phyloP scores from a whole-genome alignment of 2,797 vertebrate genomes.

The Zonotrichia albicollis region DNA sequence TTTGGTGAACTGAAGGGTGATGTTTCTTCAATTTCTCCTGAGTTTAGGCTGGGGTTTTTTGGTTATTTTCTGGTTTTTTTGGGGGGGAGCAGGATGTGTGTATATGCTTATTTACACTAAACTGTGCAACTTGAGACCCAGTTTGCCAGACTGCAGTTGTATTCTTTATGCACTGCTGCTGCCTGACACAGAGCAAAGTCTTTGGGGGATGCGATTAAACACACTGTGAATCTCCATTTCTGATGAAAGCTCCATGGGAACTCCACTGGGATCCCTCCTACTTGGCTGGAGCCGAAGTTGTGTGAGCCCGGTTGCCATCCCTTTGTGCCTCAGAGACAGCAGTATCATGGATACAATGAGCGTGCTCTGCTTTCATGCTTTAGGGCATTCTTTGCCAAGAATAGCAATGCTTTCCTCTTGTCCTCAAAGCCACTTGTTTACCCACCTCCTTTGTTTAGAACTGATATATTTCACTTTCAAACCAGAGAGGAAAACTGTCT shows the following conservation, averaged over 20 bases:
- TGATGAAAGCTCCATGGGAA: slow-evolving; percentile 52
- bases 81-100: accelerated
- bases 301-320: slow-evolving; percentile 6
- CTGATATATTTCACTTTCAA: neutral
- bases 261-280: neutral
- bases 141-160: neutral
- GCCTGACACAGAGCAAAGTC: neutral
- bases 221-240: neutral
- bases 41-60: too few relatives aligned
- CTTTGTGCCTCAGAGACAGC: neutral
- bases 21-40: neutral
- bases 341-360: neutral
- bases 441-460: neutral
- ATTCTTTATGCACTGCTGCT: neutral
- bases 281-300: neutral
- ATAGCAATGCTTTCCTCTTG: slow-evolving; percentile 1
- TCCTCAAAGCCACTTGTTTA: slow-evolving; percentile 16
- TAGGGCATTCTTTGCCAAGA: neutral
- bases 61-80: neutral
- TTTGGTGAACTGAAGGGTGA: neutral
- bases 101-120: neutral
- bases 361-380: neutral
- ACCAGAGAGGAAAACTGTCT: neutral
- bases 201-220: slow-evolving; percentile 20
- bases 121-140: neutral